Conservation (phyloP, 2,113 vertebrate species). For the Pterophyllum scalare region DNA sequence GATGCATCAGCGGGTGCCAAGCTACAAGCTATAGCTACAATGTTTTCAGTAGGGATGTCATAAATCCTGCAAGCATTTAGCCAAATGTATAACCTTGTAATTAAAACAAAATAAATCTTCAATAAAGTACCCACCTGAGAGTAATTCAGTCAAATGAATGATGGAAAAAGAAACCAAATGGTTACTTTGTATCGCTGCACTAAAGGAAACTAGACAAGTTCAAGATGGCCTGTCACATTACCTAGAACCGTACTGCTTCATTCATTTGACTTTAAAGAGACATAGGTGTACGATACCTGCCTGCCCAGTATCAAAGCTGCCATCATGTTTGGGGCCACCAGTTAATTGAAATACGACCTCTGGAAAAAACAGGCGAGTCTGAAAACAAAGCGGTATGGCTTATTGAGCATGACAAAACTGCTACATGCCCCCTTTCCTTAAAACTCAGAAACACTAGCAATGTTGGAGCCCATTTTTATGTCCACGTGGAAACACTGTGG, state of each 20-base stretch:
- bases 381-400: conserved; percentile 36
- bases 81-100: conserved; percentile 63
- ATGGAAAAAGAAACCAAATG: conserved; percentile 46
- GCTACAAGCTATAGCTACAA: conserved; percentile 50
- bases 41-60: conserved; percentile 43
- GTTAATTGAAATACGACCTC: conserved; percentile 49
- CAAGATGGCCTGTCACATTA: conserved; percentile 27
- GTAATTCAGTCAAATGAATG: conserved; percentile 56
- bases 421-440: conserved; percentile 50
- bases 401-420: conserved; percentile 57
- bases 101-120: conserved; percentile 76
- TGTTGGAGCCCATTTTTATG: conserved; percentile 33
- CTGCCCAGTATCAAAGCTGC: conserved; percentile 53
- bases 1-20: conserved; percentile 37
- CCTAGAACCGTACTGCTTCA: conserved; percentile 33
- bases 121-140: conserved; percentile 43
- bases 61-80: conserved; percentile 60
- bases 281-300: conserved; percentile 24
- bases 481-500: conserved; percentile 34
- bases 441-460: conserved; percentile 37
- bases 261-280: conserved; percentile 41
- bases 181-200: conserved; percentile 13
- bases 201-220: conserved; percentile 38
- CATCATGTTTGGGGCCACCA: background rate
- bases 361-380: conserved; percentile 16